Percentiles rank a stretch among this genome's conserved stretches.
These are phyloP conservation scores for Lamellibrachia luymesi DNA, from an alignment of 1,140 invertebrate genomes.

Conservation along the genomic window DNA sequence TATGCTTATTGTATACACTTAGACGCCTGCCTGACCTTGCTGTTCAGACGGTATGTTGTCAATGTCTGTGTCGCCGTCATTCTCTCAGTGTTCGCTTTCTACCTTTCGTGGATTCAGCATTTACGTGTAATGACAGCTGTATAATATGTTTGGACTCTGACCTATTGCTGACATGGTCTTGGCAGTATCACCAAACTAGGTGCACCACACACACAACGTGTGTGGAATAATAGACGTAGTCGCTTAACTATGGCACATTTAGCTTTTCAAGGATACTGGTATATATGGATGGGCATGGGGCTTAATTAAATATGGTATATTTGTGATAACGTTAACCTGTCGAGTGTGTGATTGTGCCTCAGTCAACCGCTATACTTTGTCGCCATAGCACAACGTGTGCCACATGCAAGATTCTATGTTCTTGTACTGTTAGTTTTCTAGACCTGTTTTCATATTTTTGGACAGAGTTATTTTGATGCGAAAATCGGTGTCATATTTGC, in stretches of 20 bases:
- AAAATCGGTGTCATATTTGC: conserved; percentile 1
- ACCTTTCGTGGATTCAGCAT: not conserved
- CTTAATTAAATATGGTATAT: conserved; percentile 6
- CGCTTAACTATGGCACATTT: not conserved
- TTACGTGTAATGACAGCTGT: not conserved
- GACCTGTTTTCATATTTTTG: not conserved
- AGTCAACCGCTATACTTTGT: not conserved
- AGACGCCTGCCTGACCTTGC: not conserved
- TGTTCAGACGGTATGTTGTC: not conserved
- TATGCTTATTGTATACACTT: not conserved
- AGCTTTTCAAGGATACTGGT: not conserved
- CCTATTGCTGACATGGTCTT: not conserved
- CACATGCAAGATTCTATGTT: not conserved
- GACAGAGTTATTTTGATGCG: not conserved
- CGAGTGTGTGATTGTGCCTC: not conserved
- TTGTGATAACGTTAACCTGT: conserved; percentile 1
- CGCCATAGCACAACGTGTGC: not conserved
- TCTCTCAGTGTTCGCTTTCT: not conserved
- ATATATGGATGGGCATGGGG: not conserved
- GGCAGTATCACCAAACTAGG: not conserved
- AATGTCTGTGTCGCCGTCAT: not conserved
- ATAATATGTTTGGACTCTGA: not conserved
- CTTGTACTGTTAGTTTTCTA: not conserved
- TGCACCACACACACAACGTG: not conserved
- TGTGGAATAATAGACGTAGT: not conserved